A percentile compares a stretch with the other conserved stretches of the same genome.
These are phyloP conservation scores for Cistogaster globosa DNA, from an alignment of 2,888 invertebrate genomes.

Conservation along the genomic window DNA sequence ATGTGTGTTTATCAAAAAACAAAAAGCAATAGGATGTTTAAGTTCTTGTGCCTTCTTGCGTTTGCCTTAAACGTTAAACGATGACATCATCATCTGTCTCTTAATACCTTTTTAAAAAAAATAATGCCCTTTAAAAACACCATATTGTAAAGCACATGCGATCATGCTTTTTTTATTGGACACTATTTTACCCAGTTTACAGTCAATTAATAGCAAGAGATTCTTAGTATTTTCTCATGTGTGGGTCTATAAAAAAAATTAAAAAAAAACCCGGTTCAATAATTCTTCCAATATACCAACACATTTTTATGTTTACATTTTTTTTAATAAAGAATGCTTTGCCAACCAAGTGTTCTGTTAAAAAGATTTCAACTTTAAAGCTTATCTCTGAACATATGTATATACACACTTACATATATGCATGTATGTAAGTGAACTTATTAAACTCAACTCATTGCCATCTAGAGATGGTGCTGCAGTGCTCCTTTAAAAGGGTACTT, in stretches of 20 bases:
- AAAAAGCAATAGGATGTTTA: constrained; percentile 20
- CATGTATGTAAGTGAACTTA: background rate
- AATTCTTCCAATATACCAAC: constrained; percentile 14
- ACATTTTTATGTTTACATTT: background rate
- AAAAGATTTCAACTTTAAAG: background rate
- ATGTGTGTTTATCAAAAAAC: background rate
- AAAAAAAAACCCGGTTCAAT: constrained; percentile 20
- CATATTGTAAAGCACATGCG: background rate
- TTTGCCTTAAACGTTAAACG: constrained; percentile 37
- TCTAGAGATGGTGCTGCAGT: background rate
- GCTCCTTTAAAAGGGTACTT: background rate
- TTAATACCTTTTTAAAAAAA: background rate
- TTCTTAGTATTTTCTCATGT: constrained; percentile 45
- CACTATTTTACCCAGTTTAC: background rate
- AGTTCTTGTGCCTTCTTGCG: constrained; percentile 29
- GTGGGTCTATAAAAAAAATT: constrained; percentile 56
- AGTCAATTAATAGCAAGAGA: constrained; percentile 53
- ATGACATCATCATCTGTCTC: constrained; percentile 65
- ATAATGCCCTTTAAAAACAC: constrained; percentile 43
- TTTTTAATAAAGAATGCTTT: background rate
- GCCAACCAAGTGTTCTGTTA: background rate
- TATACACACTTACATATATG: no score
- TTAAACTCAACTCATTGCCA: no score
- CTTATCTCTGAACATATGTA: background rate
- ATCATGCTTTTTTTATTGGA: background rate